Percentiles rank a stretch among this genome's conserved stretches.
phyloP scores from a whole-genome alignment of 2,888 invertebrate species.

The Nomada ruficornis region DNA sequence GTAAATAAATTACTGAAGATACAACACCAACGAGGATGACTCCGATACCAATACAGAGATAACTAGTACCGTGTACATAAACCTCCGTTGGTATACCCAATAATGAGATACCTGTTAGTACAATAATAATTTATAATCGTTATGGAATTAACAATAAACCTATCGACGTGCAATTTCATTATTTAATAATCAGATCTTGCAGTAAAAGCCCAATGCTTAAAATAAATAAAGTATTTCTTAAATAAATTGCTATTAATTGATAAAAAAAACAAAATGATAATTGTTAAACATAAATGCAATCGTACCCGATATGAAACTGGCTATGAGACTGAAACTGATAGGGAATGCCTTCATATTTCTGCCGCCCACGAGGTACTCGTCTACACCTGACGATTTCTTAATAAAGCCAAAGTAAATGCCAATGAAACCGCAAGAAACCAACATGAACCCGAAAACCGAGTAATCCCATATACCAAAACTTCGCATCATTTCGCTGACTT shows the following conservation, averaged over 20 bases:
- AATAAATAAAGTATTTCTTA: too few relatives aligned
- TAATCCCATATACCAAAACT: constrained; percentile 91
- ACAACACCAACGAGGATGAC: constrained; percentile 88
- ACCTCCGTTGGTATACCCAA: constrained; percentile 92
- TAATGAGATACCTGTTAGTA: constrained; percentile 88
- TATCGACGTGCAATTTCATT: background rate
- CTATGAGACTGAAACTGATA: constrained; percentile 93
- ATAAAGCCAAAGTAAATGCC: constrained; percentile 94
- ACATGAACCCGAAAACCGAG: constrained; percentile 91
- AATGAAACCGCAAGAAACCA: constrained; percentile 90
- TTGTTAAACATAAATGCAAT: background rate
- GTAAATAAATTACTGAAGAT: constrained; percentile 89
- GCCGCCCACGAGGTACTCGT: constrained; percentile 92
- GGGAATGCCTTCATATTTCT: constrained; percentile 93
- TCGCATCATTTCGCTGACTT: constrained; percentile 86
- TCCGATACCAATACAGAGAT: constrained; percentile 88
- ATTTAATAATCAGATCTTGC: too few relatives aligned
- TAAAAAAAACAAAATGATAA: too few relatives aligned
- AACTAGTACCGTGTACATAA: constrained; percentile 93
- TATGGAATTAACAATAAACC: background rate
- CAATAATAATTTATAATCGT: constrained; percentile 2
- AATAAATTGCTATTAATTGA: too few relatives aligned
- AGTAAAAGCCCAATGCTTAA: too few relatives aligned
- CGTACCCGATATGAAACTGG: constrained; percentile 89
- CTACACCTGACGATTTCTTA: constrained; percentile 88